Evolutionary conservation across 2,888 invertebrate species (phyloP), one percentile per base, ranked within the genome.

Genomic region (Cheilosia scutellata): DNA sequence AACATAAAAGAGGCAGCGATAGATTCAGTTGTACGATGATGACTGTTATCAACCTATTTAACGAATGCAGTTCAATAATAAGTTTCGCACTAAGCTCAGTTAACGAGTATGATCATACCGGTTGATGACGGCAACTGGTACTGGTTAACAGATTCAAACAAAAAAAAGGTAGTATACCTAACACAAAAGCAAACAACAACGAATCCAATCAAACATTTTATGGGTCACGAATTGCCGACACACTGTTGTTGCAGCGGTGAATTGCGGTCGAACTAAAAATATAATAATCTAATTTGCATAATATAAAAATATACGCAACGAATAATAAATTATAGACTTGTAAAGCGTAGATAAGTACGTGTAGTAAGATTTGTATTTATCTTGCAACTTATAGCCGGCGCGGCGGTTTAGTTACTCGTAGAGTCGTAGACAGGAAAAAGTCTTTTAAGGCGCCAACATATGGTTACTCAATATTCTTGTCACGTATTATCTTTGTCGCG

Each of bases 201-300:
- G 2, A 55, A 57, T 31, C 25, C 58, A 60, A 65, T 72, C 72
- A 79, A 72, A 65, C 37, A 58, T 53, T 80, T 80, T 74, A 70
- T 82, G 82, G 82, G 82, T 76, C 82, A 82, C 70, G 60, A 53
- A 55, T 82, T 71, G 40, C 51, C 47, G 60, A 53, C 65, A 65
- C 57, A 51, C 40, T 20, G 53, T 63, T 53, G 42, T 42, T 71
- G 58, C 37, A 58, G 57, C 29, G 70, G 13, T 44, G 37, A 33
- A 70, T 47, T 58, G 49, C 47, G 47, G 37, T 53, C 16, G 40
- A 66, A 51, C 40, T 51, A 6, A 51, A 51, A 51, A 47, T 47
- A 51, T 20, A 20, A 47, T 47, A 27, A 51, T 51, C 11, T 13
- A 4, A 20, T 51, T 51, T 51, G 27, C 27, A 27, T 27, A 51